Conservation (phyloP, 2,797 vertebrate species). For the Bufotes viridis region DNA sequence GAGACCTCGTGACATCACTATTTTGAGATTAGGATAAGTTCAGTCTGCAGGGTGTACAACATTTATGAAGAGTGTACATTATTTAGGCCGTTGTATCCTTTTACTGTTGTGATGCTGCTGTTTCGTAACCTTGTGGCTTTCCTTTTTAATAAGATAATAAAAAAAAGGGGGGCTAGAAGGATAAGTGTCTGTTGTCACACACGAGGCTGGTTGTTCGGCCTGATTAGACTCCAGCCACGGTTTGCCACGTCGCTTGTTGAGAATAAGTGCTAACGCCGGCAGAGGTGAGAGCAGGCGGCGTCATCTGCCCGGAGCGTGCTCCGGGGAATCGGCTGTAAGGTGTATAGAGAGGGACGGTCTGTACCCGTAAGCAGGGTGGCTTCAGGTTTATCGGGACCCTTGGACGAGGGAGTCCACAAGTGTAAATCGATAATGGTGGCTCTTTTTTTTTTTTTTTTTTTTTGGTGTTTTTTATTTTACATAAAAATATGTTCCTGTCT, state of each 20-base stretch:
- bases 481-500: too few relatives aligned
- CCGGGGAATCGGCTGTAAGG: background rate
- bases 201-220: conserved; percentile 50
- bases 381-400: too few relatives aligned
- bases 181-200: conserved; percentile 66
- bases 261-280: conserved; percentile 9
- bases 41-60: conserved; percentile 86
- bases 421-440: too few relatives aligned
- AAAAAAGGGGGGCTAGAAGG: conserved; percentile 65
- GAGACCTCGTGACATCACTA: conserved; percentile 85
- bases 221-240: background rate
- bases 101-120: conserved; percentile 80
- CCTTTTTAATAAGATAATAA: conserved; percentile 77
- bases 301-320: background rate
- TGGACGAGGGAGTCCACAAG: too few relatives aligned
- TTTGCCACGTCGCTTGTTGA: conserved; percentile 33
- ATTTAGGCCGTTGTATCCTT: conserved; percentile 86
- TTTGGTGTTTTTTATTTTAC: too few relatives aligned
- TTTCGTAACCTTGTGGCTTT: conserved; percentile 75
- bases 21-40: conserved; percentile 86
- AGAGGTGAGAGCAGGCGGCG: conserved; percentile 7
- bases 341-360: background rate
- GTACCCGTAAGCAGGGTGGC: too few relatives aligned
- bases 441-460: too few relatives aligned
- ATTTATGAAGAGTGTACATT: conserved; percentile 91